Evolutionary conservation across 2,888 invertebrate genomes (phyloP).

Genomic region (Magallana nippona): DNA sequence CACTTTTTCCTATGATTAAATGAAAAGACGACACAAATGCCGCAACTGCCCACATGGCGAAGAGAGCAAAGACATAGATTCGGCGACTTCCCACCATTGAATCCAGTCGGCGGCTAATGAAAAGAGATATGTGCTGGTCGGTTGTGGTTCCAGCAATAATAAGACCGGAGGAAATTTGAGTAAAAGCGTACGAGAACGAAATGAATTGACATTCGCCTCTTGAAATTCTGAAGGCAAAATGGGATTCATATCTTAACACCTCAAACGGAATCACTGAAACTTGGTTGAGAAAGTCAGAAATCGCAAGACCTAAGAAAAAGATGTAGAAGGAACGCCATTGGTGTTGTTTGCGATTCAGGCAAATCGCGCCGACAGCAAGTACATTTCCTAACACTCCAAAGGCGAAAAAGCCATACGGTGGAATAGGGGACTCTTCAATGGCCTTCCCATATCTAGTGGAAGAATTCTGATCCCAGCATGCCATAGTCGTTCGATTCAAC

Average conservation of each 20-base stretch:
- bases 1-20: not conserved
- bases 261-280: not conserved
- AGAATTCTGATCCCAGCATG: too few relatives aligned
- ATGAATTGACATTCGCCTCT: not conserved
- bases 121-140: not conserved
- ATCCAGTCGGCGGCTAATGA: not conserved
- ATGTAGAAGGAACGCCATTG: constrained; percentile 29
- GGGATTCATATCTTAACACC: not conserved
- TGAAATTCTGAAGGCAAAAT: not conserved
- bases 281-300: constrained; percentile 9
- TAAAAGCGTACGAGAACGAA: constrained; percentile 3
- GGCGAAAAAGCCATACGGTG: not conserved
- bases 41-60: not conserved
- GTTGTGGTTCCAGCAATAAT: not conserved
- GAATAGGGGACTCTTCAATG: not conserved
- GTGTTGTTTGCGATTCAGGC: not conserved
- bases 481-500: too few relatives aligned
- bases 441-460: too few relatives aligned
- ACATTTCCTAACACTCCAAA: not conserved
- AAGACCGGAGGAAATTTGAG: not conserved
- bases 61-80: not conserved
- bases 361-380: not conserved
- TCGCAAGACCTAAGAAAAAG: not conserved
- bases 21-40: not conserved
- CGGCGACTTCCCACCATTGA: not conserved